Percentiles rank a stretch among this genome's conserved stretches.
Evolutionary conservation across 2,888 invertebrate species (phyloP).

Genomic region (Caenorhabditis uteleia): DNA sequence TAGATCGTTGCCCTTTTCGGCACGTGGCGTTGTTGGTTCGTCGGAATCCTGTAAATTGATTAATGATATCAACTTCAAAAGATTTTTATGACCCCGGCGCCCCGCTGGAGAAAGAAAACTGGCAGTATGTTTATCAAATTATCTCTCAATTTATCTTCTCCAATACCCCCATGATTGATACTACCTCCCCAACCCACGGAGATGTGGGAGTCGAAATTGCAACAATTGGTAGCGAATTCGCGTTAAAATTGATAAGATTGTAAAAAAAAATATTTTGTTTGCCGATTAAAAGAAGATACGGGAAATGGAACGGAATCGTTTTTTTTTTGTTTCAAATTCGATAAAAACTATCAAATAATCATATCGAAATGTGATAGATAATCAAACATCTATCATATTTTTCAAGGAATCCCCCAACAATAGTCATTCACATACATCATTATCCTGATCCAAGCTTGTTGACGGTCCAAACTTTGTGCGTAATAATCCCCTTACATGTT

Average conservation of each 20-base stretch:
- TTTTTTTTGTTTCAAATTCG: neutral
- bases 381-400: neutral
- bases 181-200: too few relatives aligned
- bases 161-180: too few relatives aligned
- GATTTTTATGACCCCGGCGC: too few relatives aligned
- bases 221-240: too few relatives aligned
- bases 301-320: neutral
- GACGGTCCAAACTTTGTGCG: slow-evolving; percentile 58
- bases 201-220: too few relatives aligned
- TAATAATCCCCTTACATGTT: slow-evolving; percentile 58
- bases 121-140: too few relatives aligned
- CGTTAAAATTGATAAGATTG: too few relatives aligned
- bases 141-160: too few relatives aligned
- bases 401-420: too few relatives aligned
- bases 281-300: neutral
- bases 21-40: slow-evolving; percentile 41
- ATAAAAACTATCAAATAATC: neutral
- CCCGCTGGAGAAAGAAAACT: too few relatives aligned
- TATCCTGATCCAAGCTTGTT: slow-evolving; percentile 36
- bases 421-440: slow-evolving; percentile 14
- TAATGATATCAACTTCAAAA: too few relatives aligned
- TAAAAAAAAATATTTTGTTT: too few relatives aligned
- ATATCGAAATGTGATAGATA: neutral
- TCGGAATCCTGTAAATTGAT: slow-evolving; percentile 22
- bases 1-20: slow-evolving; percentile 29